A percentile compares a stretch with the other conserved stretches of the same genome.
phyloP scores from a whole-genome alignment of 1,140 invertebrate species.

The Zaprionus vittiger region DNA sequence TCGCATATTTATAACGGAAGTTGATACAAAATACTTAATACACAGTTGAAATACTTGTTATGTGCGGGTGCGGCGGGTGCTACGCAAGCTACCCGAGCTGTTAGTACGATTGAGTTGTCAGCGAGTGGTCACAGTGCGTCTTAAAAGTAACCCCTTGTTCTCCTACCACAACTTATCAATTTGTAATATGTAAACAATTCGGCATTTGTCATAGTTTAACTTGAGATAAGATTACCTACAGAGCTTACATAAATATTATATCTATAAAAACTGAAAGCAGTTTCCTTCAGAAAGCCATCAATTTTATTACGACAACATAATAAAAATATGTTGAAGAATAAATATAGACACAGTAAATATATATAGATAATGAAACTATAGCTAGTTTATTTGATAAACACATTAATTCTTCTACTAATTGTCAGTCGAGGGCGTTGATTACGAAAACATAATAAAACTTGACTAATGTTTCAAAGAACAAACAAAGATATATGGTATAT shows the following conservation, averaged over 20 bases:
- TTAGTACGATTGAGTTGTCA: slow-evolving; percentile 39
- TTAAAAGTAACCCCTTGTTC: background rate
- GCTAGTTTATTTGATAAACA: background rate
- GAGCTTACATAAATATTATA: background rate
- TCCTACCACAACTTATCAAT: background rate
- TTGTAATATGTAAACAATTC: background rate
- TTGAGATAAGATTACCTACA: slow-evolving; percentile 26
- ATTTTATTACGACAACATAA: slow-evolving; percentile 1
- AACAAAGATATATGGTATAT: background rate
- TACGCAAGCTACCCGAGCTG: slow-evolving; percentile 20
- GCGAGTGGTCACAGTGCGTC: background rate
- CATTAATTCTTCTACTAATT: background rate
- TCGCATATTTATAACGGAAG: slow-evolving; percentile 49
- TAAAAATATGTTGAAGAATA: background rate
- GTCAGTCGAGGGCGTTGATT: background rate
- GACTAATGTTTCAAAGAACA: background rate
- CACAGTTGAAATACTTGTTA: slow-evolving; percentile 38
- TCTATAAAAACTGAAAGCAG: background rate
- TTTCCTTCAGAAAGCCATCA: background rate
- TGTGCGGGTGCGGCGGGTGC: slow-evolving; percentile 21
- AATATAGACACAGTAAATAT: background rate
- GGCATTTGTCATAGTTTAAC: slow-evolving; percentile 1
- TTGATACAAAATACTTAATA: slow-evolving; percentile 46
- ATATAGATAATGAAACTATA: background rate
- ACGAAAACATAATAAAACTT: background rate